Percentiles rank a stretch among this genome's conserved stretches.
Evolutionary conservation across 2,797 vertebrate genomes (phyloP).

Genomic region (Brotula barbata): DNA sequence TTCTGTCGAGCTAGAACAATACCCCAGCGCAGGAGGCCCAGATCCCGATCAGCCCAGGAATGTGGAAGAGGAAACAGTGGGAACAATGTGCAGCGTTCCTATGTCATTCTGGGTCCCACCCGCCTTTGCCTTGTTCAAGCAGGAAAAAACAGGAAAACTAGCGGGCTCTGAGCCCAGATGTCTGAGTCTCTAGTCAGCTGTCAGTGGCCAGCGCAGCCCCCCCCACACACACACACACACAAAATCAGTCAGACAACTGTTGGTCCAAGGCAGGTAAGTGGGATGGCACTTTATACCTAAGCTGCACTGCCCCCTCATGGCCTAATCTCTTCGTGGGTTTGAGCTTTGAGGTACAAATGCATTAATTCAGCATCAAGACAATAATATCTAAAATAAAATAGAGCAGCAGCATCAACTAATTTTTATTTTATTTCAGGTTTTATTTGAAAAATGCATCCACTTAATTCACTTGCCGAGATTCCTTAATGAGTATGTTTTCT

Average conservation of each 20-base stretch:
- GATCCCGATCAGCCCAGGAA: slow-evolving; percentile 82
- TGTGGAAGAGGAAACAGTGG: slow-evolving; percentile 81
- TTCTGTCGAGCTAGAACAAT: slow-evolving; percentile 72
- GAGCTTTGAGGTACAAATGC: too few relatives aligned
- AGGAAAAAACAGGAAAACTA: slow-evolving; percentile 81
- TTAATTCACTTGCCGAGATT: too few relatives aligned
- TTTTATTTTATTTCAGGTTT: too few relatives aligned
- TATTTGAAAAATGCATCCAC: too few relatives aligned
- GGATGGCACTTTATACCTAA: slow-evolving; percentile 40
- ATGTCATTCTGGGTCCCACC: slow-evolving; percentile 63
- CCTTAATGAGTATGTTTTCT: too few relatives aligned
- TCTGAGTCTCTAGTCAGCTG: slow-evolving; percentile 55
- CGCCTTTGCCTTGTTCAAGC: slow-evolving; percentile 58
- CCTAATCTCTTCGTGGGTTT: too few relatives aligned
- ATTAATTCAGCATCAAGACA: too few relatives aligned
- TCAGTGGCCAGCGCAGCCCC: not conserved
- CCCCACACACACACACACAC: too few relatives aligned
- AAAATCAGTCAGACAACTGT: slow-evolving; percentile 45
- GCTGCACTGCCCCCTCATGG: slow-evolving; percentile 68
- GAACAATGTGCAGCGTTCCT: slow-evolving; percentile 79
- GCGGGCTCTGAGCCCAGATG: slow-evolving; percentile 48
- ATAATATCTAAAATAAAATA: too few relatives aligned
- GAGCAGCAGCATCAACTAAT: too few relatives aligned
- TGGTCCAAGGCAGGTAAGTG: slow-evolving; percentile 28
- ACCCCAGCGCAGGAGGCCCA: slow-evolving; percentile 68